A percentile compares a stretch with the other conserved stretches of the same genome.
These are phyloP conservation scores for Euzophera pinguis DNA, from an alignment of 2,888 invertebrate genomes.

Conservation along the genomic window DNA sequence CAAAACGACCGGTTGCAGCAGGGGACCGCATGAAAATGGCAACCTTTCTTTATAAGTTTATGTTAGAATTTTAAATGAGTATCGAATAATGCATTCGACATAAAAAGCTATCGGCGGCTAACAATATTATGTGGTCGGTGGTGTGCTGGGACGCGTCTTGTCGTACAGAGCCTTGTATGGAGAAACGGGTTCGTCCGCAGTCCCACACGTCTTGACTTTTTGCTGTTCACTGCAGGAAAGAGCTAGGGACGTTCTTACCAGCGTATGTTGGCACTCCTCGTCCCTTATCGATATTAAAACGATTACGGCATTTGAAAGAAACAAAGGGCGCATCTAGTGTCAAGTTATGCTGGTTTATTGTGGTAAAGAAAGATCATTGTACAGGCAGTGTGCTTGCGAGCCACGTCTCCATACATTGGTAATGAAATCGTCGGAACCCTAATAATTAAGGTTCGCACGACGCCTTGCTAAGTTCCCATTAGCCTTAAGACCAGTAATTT, in stretches of 20 bases:
- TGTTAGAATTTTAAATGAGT: constrained; percentile 80
- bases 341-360: constrained; percentile 44
- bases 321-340: constrained; percentile 43
- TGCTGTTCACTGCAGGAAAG: constrained; percentile 67
- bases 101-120: constrained; percentile 78
- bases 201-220: constrained; percentile 78
- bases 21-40: constrained; percentile 73
- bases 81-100: constrained; percentile 79
- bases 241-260: constrained; percentile 54
- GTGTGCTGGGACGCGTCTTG: constrained; percentile 72
- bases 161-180: constrained; percentile 73
- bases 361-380: constrained; percentile 59
- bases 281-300: constrained; percentile 31
- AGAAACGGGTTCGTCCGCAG: constrained; percentile 75
- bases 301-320: constrained; percentile 24
- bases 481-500: not conserved
- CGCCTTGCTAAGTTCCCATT: not conserved
- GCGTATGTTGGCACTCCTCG: constrained; percentile 40
- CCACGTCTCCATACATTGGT: constrained; percentile 69
- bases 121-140: constrained; percentile 77
- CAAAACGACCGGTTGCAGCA: constrained; percentile 65
- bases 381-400: constrained; percentile 61
- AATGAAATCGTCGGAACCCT: constrained; percentile 63
- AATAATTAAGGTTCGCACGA: constrained; percentile 33
- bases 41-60: constrained; percentile 73